Evolutionary conservation across 1,140 invertebrate species (phyloP).

Genomic region (Philaenus spumarius): DNA sequence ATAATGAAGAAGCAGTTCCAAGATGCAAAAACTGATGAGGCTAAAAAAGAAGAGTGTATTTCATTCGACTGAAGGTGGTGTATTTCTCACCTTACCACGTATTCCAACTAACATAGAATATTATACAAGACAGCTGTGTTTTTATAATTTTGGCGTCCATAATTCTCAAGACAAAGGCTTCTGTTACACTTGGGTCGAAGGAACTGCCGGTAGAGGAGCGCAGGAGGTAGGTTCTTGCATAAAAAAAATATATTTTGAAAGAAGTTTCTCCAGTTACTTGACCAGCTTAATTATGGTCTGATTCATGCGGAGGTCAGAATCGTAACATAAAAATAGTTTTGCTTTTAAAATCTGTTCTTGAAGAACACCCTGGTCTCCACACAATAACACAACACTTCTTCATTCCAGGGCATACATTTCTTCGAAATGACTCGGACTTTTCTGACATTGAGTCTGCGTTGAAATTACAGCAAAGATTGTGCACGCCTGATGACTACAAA

Average conservation of each 20-base stretch:
- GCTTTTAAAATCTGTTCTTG: constrained; percentile 31
- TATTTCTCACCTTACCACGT: constrained; percentile 26
- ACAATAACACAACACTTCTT: constrained; percentile 34
- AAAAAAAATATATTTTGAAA: too few species aligned
- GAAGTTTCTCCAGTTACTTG: constrained; percentile 21
- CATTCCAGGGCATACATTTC: constrained; percentile 34
- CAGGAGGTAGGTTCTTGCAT: too few species aligned
- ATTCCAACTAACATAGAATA: constrained; percentile 32
- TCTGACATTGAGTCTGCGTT: constrained; percentile 32
- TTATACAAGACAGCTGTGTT: constrained; percentile 36
- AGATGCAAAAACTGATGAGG: neutral
- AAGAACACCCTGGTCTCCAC: constrained; percentile 25
- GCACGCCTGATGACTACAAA: constrained; percentile 32
- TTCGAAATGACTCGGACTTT: constrained; percentile 38
- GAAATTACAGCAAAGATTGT: constrained; percentile 33
- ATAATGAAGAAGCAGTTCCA: neutral
- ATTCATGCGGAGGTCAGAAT: constrained; percentile 38
- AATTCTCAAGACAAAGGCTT: constrained; percentile 24
- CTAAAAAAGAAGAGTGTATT: neutral
- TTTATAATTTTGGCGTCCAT: constrained; percentile 27
- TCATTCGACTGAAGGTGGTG: neutral
- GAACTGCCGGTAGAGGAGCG: constrained; percentile 31
- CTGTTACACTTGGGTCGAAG: constrained; percentile 36
- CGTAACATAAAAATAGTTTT: constrained; percentile 17
- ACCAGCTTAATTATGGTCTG: constrained; percentile 34